phyloP scores from a whole-genome alignment of 2,113 vertebrate genomes.

The Paracanthobrama guichenoti region DNA sequence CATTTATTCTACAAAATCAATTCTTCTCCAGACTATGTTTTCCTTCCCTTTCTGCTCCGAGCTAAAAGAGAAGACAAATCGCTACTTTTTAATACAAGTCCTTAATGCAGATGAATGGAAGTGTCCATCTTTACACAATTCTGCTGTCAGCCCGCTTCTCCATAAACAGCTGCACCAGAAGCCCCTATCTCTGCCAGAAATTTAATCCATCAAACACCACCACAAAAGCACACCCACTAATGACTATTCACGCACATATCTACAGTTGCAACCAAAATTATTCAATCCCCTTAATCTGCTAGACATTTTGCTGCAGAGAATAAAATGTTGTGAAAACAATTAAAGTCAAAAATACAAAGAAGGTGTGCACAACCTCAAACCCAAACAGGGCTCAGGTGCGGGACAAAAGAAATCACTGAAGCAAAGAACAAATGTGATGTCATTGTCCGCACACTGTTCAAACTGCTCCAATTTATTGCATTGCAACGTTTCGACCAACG shows the following conservation, averaged over 20 bases:
- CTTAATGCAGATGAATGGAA: slow-evolving; percentile 53
- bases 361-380: too few relatives aligned
- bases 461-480: too few relatives aligned
- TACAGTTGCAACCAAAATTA: not conserved
- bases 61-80: slow-evolving; percentile 51
- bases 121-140: slow-evolving; percentile 39
- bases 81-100: slow-evolving; percentile 51
- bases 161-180: slow-evolving; percentile 39
- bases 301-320: too few relatives aligned
- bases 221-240: not conserved
- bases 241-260: not conserved
- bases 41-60: slow-evolving; percentile 35
- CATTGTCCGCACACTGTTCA: too few relatives aligned
- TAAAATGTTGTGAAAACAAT: too few relatives aligned
- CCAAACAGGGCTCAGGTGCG: too few relatives aligned
- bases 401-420: too few relatives aligned
- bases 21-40: slow-evolving; percentile 52
- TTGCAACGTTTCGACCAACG: too few relatives aligned
- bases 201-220: slow-evolving; percentile 32
- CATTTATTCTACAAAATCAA: slow-evolving; percentile 56
- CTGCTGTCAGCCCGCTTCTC: not conserved
- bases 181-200: slow-evolving; percentile 15
- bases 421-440: too few relatives aligned
- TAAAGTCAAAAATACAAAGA: too few relatives aligned
- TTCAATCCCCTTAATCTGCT: too few relatives aligned